Evolutionary conservation across 92 coral and sea anemone species (phyloP), one percentile per base, ranked within the genome.

Genomic region (Parazoanthus swiftii): DNA sequence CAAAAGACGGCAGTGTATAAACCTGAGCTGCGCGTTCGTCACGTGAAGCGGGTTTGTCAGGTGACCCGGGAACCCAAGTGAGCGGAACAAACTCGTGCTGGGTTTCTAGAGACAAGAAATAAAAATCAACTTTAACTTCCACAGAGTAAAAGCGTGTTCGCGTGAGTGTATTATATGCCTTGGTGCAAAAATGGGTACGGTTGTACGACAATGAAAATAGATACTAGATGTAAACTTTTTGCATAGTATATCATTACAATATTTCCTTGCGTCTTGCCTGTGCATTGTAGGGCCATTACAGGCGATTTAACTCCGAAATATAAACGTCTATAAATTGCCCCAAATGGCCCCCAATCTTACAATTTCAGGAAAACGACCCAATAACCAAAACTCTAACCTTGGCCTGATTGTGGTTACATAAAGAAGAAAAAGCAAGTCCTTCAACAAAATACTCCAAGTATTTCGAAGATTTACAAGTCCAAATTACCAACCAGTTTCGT

Each of bases 1-100:
- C 93, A 80, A 91, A 91, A 50, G 93, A 91, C 1, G 93, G 93
- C n/a, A 91, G 85, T 13, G 93, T 79, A 46, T 91, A 91, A 85
- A 91, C 80, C 54, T 89, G 85, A 5, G 93, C 75, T 21, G 74
- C 79, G 23, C 86, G 85, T 46, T 85, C 91, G 43, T 72, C 73
- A 36, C 54, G 46, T 81, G 74, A 35, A 8, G 42, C 42, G 42
- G 37, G 44, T n/a, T 81, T 81, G 51, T 56, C 85, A 58, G 85
- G 85, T 21, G 85, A 81, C 44, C 74, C 86, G 38, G 93, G 93
- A 54, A 91, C 79, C 93, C 93, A 91, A 3, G 91, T 76, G 29
- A 91, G 82, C 18, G 90, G 91, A 20, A 88, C 89, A 44, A 91
- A 91, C 13, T 83, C 78, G 26, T 89, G 72, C 21, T 85, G 91